Base-by-base conservation (phyloP, 2,888 invertebrate genomes). In the Corythucha ciliata region DNA sequence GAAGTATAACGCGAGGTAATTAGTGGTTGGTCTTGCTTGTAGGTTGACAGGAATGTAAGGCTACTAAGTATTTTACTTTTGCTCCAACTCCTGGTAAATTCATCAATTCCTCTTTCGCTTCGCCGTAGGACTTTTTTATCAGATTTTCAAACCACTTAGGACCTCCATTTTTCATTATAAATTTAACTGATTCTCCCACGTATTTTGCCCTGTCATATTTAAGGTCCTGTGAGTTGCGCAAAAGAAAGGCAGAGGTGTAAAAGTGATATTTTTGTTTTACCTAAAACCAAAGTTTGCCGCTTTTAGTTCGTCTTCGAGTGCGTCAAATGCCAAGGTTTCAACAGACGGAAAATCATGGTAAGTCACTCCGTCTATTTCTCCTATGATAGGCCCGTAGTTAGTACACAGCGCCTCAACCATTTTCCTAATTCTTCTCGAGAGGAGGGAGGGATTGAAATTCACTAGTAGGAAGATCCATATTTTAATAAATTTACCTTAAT, bases 371-470 rank as follows among this genome's bases (percentile, higher is more conserved):
- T 86, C 76, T 50, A 80, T 63, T 55, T 74, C 69, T 58, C 80
- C 79, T 57, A 94, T 81, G 67, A 78, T 73, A 41, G 76, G 68
- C 5, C 97, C 97, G 71, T 85, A 97, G 50, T 80, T 72, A 2
- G 65, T 66, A 63, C 91, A 89, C 50, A 97, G 66, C 65, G 86
- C 88, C 65, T 92, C 84, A n/a, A 96, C 84, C 90, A 96, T 87
- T 37, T 76, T 74, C 16, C 86, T 83, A 64, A 94, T 96, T 62
- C 94, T 87, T 60, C 41, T 70, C 12, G 20, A 7, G 20, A 5
- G 12, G 2, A 36, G 18, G 4, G 3, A 36, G 8, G 18, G 2
- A 3, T 20, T 36, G 18, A 8, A 29, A 34, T n/a, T n/a, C n/a
- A n/a, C n/a, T n/a, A n/a, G n/a, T n/a, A n/a, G n/a, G n/a, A n/a